Percentiles rank a stretch among this genome's conserved stretches.
Evolutionary conservation across 2,888 invertebrate species (phyloP).

Genomic region (Epiblema foenella): DNA sequence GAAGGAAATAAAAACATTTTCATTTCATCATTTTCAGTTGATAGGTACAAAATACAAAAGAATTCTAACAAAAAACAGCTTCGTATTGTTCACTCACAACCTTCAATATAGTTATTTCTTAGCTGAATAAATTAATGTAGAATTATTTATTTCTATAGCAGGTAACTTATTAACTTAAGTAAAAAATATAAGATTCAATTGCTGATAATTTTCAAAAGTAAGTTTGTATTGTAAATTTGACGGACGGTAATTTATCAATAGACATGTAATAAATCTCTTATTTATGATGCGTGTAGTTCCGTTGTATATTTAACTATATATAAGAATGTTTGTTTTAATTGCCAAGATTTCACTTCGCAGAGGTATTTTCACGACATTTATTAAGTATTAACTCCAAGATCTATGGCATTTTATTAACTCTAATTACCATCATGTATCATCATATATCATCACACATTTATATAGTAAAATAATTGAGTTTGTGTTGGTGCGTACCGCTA

Average conservation of each 20-base stretch:
- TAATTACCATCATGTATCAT: slow-evolving; percentile 30
- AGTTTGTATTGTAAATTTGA: not conserved
- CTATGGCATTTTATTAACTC: slow-evolving; percentile 20
- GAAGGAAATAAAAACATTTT: too few species aligned
- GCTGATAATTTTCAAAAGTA: not conserved
- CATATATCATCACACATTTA: slow-evolving; percentile 14
- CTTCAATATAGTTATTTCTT: not conserved
- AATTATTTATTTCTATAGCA: not conserved
- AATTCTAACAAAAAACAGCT: not conserved
- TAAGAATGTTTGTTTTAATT: slow-evolving; percentile 5
- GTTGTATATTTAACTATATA: not conserved
- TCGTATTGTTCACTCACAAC: not conserved
- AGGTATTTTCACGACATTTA: not conserved
- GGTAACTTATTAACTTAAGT: too few species aligned
- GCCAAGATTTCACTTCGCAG: not conserved
- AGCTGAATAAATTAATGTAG: not conserved
- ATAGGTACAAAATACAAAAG: too few species aligned
- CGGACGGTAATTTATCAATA: not conserved
- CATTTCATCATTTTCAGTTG: too few species aligned
- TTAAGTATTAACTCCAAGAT: not conserved
- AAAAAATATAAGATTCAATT: not conserved
- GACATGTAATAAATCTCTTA: not conserved
- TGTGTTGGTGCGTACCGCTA: slow-evolving; percentile 16
- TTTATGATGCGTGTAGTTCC: not conserved
- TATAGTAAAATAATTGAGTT: not conserved